These are phyloP conservation scores for Laticauda colubrina DNA, from an alignment of 2,113 vertebrate genomes.

Conservation along the genomic window DNA sequence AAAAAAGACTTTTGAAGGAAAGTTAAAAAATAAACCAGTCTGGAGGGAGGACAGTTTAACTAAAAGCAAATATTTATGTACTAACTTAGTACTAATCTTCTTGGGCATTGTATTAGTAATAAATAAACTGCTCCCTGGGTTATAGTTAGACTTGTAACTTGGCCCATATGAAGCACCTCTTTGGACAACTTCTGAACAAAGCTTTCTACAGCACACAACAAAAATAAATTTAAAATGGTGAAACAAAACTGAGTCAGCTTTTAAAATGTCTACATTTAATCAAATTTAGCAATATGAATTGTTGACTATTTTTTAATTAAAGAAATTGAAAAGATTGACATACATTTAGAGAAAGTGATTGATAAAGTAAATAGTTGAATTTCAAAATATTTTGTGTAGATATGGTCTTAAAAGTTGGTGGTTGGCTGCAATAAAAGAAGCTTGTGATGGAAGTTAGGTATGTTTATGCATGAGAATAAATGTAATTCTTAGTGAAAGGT, in stretches of 20 bases:
- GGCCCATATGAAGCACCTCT: neutral
- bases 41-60: neutral
- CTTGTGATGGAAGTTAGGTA: neutral
- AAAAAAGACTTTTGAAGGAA: neutral
- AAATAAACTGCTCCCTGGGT: slow-evolving; percentile 6
- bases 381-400: neutral
- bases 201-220: neutral
- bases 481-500: neutral
- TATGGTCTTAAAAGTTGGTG: neutral
- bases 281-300: neutral
- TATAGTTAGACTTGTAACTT: slow-evolving; percentile 15
- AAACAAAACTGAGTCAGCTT: slow-evolving; percentile 2
- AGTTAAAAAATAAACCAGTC: neutral
- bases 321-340: neutral
- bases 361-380: neutral
- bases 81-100: slow-evolving; percentile 1
- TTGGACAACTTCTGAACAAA: slow-evolving; percentile 9
- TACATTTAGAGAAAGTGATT: neutral
- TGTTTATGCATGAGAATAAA: neutral
- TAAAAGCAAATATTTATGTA: slow-evolving; percentile 12
- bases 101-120: slow-evolving; percentile 10
- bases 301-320: neutral
- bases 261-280: neutral
- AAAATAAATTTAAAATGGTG: slow-evolving; percentile 10
- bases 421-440: neutral